These are phyloP conservation scores for Coelopa frigida DNA, from an alignment of 1,140 invertebrate genomes.

Conservation along the genomic window DNA sequence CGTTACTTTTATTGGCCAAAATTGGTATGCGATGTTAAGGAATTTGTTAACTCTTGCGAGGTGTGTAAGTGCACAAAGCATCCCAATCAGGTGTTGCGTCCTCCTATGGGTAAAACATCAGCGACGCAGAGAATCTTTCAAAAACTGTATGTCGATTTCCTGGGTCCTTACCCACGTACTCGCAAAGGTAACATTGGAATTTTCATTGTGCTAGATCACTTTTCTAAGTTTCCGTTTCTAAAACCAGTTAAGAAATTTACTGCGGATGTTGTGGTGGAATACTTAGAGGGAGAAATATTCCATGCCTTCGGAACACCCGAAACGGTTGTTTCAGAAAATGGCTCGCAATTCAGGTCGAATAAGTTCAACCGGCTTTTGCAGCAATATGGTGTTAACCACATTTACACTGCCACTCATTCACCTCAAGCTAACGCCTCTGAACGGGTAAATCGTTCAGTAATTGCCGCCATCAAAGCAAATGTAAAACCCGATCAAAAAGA, in stretches of 20 bases:
- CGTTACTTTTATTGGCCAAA: too few species aligned
- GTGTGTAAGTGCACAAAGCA: constrained; percentile 4
- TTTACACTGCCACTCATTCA: constrained; percentile 10
- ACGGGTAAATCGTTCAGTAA: constrained; percentile 9
- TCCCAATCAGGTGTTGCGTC: constrained; percentile 1
- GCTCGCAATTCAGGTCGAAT: constrained; percentile 12
- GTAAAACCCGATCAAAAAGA: too few species aligned
- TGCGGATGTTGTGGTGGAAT: constrained; percentile 8
- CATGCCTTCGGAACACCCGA: constrained; percentile 15
- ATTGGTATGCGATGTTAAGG: not conserved
- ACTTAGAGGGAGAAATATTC: constrained; percentile 13
- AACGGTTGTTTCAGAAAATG: constrained; percentile 15
- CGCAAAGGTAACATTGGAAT: constrained; percentile 12
- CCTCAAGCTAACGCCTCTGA: constrained; percentile 16
- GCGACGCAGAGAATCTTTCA: constrained; percentile 12
- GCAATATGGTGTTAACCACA: constrained; percentile 7
- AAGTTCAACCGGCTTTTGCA: constrained; percentile 4
- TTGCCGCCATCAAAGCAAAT: not conserved
- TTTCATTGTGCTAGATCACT: constrained; percentile 14
- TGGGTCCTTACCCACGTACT: constrained; percentile 13
- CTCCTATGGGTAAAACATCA: constrained; percentile 5
- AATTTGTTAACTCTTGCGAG: constrained; percentile 2
- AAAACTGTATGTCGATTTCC: constrained; percentile 14
- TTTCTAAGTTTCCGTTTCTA: constrained; percentile 17
- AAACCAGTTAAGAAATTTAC: constrained; percentile 14